A percentile compares a stretch with the other conserved stretches of the same genome.
Conservation (phyloP, 2,113 vertebrate genomes). For the Synodontis membranacea region DNA sequence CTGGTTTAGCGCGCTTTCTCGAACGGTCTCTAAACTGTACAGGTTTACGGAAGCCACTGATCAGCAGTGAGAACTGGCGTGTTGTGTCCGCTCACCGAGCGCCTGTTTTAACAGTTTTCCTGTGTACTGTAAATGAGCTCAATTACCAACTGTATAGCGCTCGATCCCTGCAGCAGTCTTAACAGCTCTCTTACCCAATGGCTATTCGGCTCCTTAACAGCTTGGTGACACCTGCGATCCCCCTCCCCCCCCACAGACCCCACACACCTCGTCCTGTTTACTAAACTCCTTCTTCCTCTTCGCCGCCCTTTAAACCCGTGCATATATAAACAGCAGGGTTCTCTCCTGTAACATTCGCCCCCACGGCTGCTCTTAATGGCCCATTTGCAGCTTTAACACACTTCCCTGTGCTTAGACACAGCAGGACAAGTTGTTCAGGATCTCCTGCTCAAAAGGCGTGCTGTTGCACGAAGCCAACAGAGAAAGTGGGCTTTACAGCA, state of each 20-base stretch:
- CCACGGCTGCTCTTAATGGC: background rate
- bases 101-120: background rate
- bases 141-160: slow-evolving; percentile 18
- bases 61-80: background rate
- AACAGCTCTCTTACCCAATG: slow-evolving; percentile 3
- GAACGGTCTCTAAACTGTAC: background rate
- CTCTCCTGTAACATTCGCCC: slow-evolving; percentile 8
- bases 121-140: slow-evolving; percentile 43
- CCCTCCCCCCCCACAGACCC: slow-evolving; percentile 50
- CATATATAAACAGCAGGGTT: slow-evolving; percentile 25
- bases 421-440: slow-evolving; percentile 11
- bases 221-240: slow-evolving; percentile 44
- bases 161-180: background rate
- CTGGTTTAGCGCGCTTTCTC: background rate
- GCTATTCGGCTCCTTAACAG: background rate
- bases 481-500: slow-evolving; percentile 16
- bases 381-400: slow-evolving; percentile 36
- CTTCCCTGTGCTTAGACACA: slow-evolving; percentile 1
- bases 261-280: slow-evolving; percentile 44
- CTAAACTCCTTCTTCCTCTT: slow-evolving; percentile 54
- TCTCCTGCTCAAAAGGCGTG: slow-evolving; percentile 5
- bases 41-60: background rate
- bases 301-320: slow-evolving; percentile 40
- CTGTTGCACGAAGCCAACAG: background rate
- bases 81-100: background rate